Evolutionary conservation across 2,888 invertebrate species (phyloP), one percentile per base, ranked within the genome.

Genomic region (Halictus ligatus): DNA sequence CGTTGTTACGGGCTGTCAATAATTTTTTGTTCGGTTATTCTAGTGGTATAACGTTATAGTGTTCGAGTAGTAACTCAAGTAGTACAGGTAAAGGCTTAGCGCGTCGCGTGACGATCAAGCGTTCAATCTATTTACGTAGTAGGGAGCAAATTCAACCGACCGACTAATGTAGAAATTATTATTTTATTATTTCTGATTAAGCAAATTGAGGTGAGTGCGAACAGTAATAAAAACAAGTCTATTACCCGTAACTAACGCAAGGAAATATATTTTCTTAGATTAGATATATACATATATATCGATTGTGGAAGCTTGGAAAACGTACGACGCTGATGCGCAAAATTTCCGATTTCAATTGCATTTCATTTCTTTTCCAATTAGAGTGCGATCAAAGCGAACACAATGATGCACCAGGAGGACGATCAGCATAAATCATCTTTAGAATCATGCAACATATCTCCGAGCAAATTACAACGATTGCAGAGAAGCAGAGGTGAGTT

Each of bases 51-150:
- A 18, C 21, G 12, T 40, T 35, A 21, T 35, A 40, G 5, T 40
- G 69, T 69, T 10, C 40, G 40, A 18, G 21, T 69, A 69, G 40
- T 40, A 69, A 29, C 40, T 21, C 69, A 69, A 69, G 69, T 69
- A 69, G 69, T 40, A 69, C 10, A 21, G 21, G 35, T 40, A 69
- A 69, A 40, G 21, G 40, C 21, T 69, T 40, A 69, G 1, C 69
- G 71, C 43, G 40, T 43, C 43, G 13, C 40, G 43, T 71, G 71
- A 43, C n/a, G 71, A 13, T 43, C 71, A 40, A 69, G 69, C 69
- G 40, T 15, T 77, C 29, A 29, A 35, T 69, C 40, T 76, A 85
- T 43, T 80, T 54, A 58, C 79, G 85, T 87, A 87, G 86, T 87
- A 72, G 0, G 1, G 71, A 48, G 10, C 12, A 80, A 85, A 75